These are phyloP conservation scores for Oplegnathus fasciatus DNA, from an alignment of 2,113 vertebrate genomes.

Conservation along the genomic window DNA sequence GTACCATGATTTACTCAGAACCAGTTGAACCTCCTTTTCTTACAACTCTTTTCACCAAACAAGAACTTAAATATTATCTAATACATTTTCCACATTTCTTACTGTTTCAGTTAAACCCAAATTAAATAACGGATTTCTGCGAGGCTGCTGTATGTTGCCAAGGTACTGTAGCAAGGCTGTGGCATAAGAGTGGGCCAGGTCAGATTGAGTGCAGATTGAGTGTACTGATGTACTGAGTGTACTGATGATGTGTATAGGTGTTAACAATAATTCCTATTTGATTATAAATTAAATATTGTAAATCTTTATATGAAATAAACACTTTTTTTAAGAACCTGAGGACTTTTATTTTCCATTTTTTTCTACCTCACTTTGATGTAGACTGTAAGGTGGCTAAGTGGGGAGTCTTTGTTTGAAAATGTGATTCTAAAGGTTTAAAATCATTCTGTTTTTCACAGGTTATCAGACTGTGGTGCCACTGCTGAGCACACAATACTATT, in stretches of 20 bases:
- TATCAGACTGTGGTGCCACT: not conserved
- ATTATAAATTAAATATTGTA: constrained; percentile 68
- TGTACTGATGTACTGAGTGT: too few species aligned
- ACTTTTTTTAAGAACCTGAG: constrained; percentile 45
- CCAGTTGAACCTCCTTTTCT: constrained; percentile 74
- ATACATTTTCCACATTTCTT: constrained; percentile 69
- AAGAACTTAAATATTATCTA: constrained; percentile 32
- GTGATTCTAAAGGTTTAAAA: not conserved
- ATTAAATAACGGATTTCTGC: not conserved
- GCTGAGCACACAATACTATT: constrained; percentile 30
- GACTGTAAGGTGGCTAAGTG: not conserved
- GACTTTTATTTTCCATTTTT: not conserved
- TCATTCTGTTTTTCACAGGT: not conserved
- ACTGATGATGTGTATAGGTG: constrained; percentile 31
- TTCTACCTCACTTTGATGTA: not conserved
- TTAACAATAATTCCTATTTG: constrained; percentile 56
- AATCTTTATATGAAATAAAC: constrained; percentile 83
- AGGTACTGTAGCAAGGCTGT: constrained; percentile 53
- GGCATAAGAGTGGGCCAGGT: constrained; percentile 26
- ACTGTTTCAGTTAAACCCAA: constrained; percentile 39
- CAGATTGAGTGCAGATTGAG: constrained; percentile 33
- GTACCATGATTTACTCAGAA: constrained; percentile 43
- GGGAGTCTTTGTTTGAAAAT: not conserved
- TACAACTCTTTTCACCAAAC: constrained; percentile 62
- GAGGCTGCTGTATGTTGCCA: constrained; percentile 47